Conservation (phyloP, 2,113 vertebrate genomes). For the Halcyon malimbica region DNA sequence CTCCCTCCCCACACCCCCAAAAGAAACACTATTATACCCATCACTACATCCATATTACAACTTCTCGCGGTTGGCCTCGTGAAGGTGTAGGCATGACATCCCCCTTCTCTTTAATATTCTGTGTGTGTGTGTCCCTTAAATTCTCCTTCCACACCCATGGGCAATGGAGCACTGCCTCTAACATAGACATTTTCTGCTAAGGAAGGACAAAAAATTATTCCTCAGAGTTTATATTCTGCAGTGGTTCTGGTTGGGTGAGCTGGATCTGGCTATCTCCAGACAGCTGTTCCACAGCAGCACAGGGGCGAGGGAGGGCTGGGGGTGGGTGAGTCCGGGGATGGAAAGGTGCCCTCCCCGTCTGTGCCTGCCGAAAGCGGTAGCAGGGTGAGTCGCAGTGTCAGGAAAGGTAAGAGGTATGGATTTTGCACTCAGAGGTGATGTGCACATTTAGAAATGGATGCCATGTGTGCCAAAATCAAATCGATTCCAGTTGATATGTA, state of each 20-base stretch:
- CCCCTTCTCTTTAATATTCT: background rate
- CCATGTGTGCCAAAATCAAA: conserved; percentile 63
- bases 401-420: conserved; percentile 69
- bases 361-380: background rate
- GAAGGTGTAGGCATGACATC: conserved; percentile 34
- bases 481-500: conserved; percentile 66
- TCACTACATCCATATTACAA: conserved; percentile 18
- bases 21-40: background rate
- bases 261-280: background rate
- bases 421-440: conserved; percentile 34
- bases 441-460: conserved; percentile 39
- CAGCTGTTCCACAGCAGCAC: conserved; percentile 20
- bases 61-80: conserved; percentile 28
- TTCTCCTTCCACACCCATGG: background rate
- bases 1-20: background rate
- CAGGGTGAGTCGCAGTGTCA: conserved; percentile 38
- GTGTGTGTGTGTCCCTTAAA: background rate
- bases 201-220: background rate
- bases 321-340: background rate
- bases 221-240: conserved; percentile 7
- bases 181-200: background rate
- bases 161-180: background rate
- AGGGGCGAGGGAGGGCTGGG: background rate
- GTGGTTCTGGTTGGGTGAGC: conserved; percentile 19
- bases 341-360: background rate